Evolutionary conservation across 2,113 vertebrate genomes (phyloP).

Genomic region (Physeter macrocephalus): DNA sequence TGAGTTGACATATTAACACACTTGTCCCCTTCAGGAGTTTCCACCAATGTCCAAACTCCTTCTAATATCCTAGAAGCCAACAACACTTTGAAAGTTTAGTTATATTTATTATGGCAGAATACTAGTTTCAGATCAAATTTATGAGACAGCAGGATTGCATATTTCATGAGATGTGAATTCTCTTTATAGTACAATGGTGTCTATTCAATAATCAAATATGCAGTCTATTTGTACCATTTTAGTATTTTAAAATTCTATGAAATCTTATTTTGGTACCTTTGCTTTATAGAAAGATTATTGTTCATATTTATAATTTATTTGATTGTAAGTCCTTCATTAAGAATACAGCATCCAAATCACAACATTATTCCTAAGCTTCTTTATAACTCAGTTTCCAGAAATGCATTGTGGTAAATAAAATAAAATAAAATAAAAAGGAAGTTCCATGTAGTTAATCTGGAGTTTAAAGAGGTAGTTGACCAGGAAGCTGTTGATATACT

Average conservation of each 20-base stretch:
- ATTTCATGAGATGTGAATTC: background rate
- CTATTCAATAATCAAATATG: background rate
- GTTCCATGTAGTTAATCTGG: background rate
- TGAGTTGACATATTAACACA: background rate
- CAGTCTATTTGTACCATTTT: background rate
- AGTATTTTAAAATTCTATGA: background rate
- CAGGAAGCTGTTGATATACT: background rate
- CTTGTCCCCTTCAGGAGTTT: background rate
- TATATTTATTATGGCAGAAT: background rate
- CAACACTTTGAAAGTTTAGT: background rate
- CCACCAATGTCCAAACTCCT: background rate
- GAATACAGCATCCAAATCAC: background rate
- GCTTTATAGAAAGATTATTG: background rate
- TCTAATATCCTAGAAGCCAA: background rate
- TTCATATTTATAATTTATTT: conserved; percentile 20
- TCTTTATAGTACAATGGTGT: background rate
- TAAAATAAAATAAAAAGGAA: background rate
- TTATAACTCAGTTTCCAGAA: background rate
- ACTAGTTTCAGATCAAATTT: conserved; percentile 15
- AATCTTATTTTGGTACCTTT: background rate
- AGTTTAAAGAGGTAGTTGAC: background rate
- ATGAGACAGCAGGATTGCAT: background rate
- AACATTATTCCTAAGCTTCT: background rate
- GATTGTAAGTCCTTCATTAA: background rate
- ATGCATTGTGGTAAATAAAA: background rate